These are phyloP conservation scores for Heliconius erato DNA, from an alignment of 2,888 invertebrate genomes.

Conservation along the genomic window DNA sequence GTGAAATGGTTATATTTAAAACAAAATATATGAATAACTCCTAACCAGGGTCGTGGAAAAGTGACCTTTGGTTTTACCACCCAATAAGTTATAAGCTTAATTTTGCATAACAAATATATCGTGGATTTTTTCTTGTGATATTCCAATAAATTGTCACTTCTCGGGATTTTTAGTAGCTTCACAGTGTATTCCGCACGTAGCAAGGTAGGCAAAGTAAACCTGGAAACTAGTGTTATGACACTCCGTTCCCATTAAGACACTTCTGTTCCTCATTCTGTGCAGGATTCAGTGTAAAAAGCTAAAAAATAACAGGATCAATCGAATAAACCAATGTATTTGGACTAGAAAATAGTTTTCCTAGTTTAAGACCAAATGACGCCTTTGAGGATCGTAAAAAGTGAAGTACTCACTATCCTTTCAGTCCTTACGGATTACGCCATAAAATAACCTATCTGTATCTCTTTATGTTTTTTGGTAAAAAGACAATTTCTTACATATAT, in stretches of 20 bases:
- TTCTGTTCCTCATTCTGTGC: background rate
- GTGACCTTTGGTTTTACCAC: too few relatives aligned
- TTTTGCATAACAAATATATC: too few relatives aligned
- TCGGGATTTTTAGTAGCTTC: too few relatives aligned
- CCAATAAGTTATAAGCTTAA: too few relatives aligned
- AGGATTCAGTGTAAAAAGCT: too few relatives aligned
- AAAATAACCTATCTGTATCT: conserved; percentile 19
- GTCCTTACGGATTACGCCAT: conserved; percentile 7
- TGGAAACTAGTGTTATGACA: background rate
- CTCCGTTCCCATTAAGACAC: background rate
- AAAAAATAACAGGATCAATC: background rate
- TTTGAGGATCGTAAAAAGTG: conserved; percentile 17
- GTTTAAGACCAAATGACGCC: conserved; percentile 20
- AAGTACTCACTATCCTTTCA: conserved; percentile 18
- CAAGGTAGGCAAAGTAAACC: background rate
- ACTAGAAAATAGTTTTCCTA: background rate
- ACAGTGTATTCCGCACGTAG: too few relatives aligned
- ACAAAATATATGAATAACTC: too few relatives aligned
- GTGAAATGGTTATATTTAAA: too few relatives aligned
- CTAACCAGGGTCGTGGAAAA: too few relatives aligned
- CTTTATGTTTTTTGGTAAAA: background rate
- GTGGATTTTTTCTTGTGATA: too few relatives aligned
- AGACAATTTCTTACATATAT: background rate
- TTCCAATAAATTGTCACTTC: too few relatives aligned
- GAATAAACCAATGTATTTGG: background rate